Base-by-base conservation (phyloP, 1,140 invertebrate genomes). In the Gonatopus flavifemur region DNA sequence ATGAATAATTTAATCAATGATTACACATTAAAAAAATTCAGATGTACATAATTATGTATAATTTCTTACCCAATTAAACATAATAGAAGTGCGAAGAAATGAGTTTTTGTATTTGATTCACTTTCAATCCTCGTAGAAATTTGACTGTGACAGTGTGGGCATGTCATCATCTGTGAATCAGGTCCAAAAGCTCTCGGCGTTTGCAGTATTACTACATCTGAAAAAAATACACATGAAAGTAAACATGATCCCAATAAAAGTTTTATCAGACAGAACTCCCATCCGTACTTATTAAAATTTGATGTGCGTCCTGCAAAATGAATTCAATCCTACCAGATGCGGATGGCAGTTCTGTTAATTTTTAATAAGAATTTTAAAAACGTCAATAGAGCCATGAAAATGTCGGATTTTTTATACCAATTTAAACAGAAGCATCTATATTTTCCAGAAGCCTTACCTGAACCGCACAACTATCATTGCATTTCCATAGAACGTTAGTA, bases 71-170 rank as follows among this genome's bases (percentile, higher is more conserved):
- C 72, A 21, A 85, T 59, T 6, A 83, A 16, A 49, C 83, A 87
- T 1, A 84, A 59, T 2, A 85, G 30, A 13, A 84, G 53, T 1
- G 84, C 84, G 55, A 85, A 78, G 2, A 84, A 52, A 57, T 87
- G 84, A 5, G 84, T 86, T 58, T 80, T 83, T 0, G 74, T 78
- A 2, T 74, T 81, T 0, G 80, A 40, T 59, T 81, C 76, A 7
- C 72, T 71, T n/a, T 81, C 72, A 4, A 84, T 67, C 24, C 57
- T 64, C 0, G 82, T 82, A 0, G 63, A 52, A 25, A 85, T 78
- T 2, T 65, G 67, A 0, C 72, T 67, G 0, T 75, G 74, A 53
- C 84, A 86, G 6, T 79, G 65, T 0, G 84, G 84, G 57, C 84
- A 86, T 0, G 53, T 69, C 32, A 82, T 56, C 8, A 55, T 49